A percentile compares a stretch with the other conserved stretches of the same genome.
Evolutionary conservation across 2,797 vertebrate species (phyloP).

Genomic region (Argentina silus): DNA sequence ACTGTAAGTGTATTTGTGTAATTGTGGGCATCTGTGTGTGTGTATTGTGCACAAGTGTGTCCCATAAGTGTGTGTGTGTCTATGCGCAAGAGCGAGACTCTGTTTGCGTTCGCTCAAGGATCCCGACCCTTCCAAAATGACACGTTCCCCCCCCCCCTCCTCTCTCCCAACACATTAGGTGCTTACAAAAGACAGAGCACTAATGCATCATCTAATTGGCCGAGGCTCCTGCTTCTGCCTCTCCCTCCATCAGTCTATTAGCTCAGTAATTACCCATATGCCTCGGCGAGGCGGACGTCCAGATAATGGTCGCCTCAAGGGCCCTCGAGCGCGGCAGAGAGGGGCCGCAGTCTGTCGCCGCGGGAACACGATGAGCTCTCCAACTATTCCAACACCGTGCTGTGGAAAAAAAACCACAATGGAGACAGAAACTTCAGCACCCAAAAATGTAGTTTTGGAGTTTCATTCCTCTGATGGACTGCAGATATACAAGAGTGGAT

Average conservation of each 20-base stretch:
- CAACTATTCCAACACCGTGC: conserved; percentile 85
- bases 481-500: background rate
- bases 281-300: conserved; percentile 98
- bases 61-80: conserved; percentile 19
- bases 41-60: conserved; percentile 22
- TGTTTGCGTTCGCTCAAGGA: conserved; percentile 78
- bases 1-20: conserved; percentile 16
- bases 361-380: conserved; percentile 79
- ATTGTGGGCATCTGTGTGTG: no score
- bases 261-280: conserved; percentile 99
- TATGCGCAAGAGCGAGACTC: conserved; percentile 49
- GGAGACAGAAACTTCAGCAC: conserved; percentile 80
- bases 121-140: conserved; percentile 82
- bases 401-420: conserved; percentile 83
- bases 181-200: conserved; percentile 99
- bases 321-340: conserved; percentile 96
- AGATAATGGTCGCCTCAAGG: conserved; percentile 99
- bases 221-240: conserved; percentile 99
- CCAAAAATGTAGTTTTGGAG: background rate
- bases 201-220: conserved; percentile 99
- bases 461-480: background rate
- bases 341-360: conserved; percentile 85
- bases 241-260: conserved; percentile 99
- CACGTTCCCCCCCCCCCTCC: conserved; percentile 69
- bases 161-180: conserved; percentile 99